phyloP scores from a whole-genome alignment of 2,113 vertebrate species.

The Sminthopsis crassicaudata region DNA sequence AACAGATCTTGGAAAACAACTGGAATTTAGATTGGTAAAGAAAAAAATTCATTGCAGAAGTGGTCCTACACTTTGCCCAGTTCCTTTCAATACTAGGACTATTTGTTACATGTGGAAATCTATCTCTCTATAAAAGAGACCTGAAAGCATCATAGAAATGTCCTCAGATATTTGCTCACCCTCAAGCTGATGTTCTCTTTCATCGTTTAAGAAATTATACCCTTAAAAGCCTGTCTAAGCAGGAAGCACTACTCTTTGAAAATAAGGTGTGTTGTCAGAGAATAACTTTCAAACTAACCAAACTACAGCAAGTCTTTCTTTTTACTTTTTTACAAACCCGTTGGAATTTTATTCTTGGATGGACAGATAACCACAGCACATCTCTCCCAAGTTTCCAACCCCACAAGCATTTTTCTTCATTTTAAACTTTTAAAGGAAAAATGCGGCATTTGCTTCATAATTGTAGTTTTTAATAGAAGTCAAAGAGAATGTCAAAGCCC shows the following conservation, averaged over 20 bases:
- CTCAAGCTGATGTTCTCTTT: slow-evolving; percentile 21
- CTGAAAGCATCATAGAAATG: not conserved
- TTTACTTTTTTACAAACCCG: slow-evolving; percentile 76
- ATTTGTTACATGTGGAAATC: not conserved
- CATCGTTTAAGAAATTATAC: not conserved
- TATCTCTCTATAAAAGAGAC: not conserved
- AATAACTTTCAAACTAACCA: slow-evolving; percentile 55
- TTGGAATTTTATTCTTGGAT: slow-evolving; percentile 87
- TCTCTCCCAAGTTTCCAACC: slow-evolving; percentile 88
- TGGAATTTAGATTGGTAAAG: not conserved
- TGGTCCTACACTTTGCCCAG: not conserved
- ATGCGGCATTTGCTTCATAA: slow-evolving; percentile 84
- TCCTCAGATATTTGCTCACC: not conserved
- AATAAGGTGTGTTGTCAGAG: slow-evolving; percentile 32
- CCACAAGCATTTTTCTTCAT: slow-evolving; percentile 86
- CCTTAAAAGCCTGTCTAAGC: slow-evolving; percentile 18
- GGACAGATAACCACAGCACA: slow-evolving; percentile 82
- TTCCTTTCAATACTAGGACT: not conserved
- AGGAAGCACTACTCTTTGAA: not conserved
- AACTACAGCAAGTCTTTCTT: slow-evolving; percentile 55
- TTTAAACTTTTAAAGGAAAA: slow-evolving; percentile 86
- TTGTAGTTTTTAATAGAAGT: slow-evolving; percentile 81
- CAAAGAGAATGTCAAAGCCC: slow-evolving; percentile 67
- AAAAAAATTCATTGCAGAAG: not conserved
- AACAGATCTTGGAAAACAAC: not conserved